A percentile compares a stretch with the other conserved stretches of the same genome.
Conservation (phyloP, 2,888 invertebrate species). For the Xestia rhomboidea region DNA sequence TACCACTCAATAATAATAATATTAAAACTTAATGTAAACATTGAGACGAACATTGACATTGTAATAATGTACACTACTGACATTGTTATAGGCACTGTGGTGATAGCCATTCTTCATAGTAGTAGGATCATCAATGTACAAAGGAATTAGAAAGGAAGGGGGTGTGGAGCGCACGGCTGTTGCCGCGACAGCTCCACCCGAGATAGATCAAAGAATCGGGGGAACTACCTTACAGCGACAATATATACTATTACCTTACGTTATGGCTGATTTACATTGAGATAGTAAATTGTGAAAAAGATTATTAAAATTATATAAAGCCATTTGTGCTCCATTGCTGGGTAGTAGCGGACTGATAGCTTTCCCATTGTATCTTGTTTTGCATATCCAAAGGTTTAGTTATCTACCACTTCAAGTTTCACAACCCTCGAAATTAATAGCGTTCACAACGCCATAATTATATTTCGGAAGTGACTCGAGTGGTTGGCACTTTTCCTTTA, state of each 20-base stretch:
- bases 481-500: no score
- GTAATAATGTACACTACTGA: conserved; percentile 41
- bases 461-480: no score
- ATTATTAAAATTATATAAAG: conserved; percentile 30
- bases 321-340: conserved; percentile 23
- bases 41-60: conserved; percentile 37
- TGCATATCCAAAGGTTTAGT: neutral
- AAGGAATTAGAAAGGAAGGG: conserved; percentile 54
- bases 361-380: neutral
- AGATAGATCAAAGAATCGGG: conserved; percentile 30
- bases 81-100: conserved; percentile 59
- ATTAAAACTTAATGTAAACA: conserved; percentile 45
- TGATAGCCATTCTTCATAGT: conserved; percentile 59
- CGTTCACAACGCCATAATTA: no score
- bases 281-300: conserved; percentile 29
- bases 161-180: conserved; percentile 15
- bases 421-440: neutral
- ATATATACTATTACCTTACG: conserved; percentile 20
- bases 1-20: conserved; percentile 37
- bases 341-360: conserved; percentile 8
- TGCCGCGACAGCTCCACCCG: conserved; percentile 31
- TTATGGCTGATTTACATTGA: conserved; percentile 20
- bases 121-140: conserved; percentile 57
- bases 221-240: conserved; percentile 33
- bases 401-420: conserved; percentile 2